Evolutionary conservation across 2,888 invertebrate genomes (phyloP).

Genomic region (Perizoma flavofasciatum): DNA sequence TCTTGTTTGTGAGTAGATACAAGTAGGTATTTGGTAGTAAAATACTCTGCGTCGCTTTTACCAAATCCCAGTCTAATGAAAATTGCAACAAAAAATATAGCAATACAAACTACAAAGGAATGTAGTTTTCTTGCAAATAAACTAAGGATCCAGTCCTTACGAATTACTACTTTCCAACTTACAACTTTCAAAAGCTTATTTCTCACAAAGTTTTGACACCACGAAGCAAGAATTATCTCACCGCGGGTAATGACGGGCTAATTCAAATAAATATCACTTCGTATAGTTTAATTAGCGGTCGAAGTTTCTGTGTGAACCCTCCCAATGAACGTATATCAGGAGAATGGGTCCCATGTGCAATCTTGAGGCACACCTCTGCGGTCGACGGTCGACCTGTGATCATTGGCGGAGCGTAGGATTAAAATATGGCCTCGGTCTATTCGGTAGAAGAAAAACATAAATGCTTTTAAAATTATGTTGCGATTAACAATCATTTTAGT

Average conservation of each 20-base stretch:
- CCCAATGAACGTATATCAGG: constrained; percentile 53
- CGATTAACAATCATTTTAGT: no score
- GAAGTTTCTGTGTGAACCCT: constrained; percentile 41
- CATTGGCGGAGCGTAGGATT: constrained; percentile 32
- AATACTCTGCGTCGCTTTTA: no score
- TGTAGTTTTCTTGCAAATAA: not conserved
- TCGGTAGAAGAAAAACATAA: not conserved
- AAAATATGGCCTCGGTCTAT: constrained; percentile 13
- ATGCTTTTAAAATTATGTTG: not conserved
- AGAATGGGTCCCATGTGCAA: constrained; percentile 52
- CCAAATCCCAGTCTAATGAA: no score
- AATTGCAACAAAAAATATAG: no score
- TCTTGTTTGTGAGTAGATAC: no score
- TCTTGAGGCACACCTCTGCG: constrained; percentile 39
- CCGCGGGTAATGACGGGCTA: constrained; percentile 38
- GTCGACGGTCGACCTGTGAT: constrained; percentile 41
- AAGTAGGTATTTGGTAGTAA: no score
- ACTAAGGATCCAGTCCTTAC: not conserved
- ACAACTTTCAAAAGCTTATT: constrained; percentile 10
- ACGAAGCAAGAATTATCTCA: constrained; percentile 15
- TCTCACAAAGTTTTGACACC: constrained; percentile 6
- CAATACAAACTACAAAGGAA: no score
- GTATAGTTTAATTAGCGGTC: constrained; percentile 59
- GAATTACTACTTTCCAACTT: constrained; percentile 11
- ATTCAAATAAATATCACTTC: constrained; percentile 62